Percentiles rank a stretch among this genome's conserved stretches.
phyloP scores from a whole-genome alignment of 2,113 vertebrate genomes.

The Ptychochromis oligacanthus region DNA sequence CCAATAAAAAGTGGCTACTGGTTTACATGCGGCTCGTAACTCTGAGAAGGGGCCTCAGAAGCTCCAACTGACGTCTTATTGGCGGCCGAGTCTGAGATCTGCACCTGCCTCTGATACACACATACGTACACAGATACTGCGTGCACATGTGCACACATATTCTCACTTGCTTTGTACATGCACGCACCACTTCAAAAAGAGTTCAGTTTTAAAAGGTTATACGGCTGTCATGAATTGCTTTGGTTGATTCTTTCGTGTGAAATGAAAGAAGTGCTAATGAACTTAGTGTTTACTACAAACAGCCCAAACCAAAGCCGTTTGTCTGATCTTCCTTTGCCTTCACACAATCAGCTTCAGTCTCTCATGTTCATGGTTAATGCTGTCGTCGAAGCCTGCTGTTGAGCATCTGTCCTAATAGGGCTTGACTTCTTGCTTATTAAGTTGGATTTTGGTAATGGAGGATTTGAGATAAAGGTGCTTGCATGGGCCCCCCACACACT shows the following conservation, averaged over 20 bases:
- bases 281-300: slow-evolving; percentile 64
- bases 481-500: slow-evolving; percentile 36
- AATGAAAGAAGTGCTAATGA: slow-evolving; percentile 75
- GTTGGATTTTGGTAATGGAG: slow-evolving; percentile 26
- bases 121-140: slow-evolving; percentile 26
- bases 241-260: slow-evolving; percentile 53
- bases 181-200: slow-evolving; percentile 62
- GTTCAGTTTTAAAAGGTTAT: slow-evolving; percentile 55
- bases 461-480: slow-evolving; percentile 44
- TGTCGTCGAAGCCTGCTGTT: slow-evolving; percentile 26
- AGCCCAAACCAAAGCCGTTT: slow-evolving; percentile 60
- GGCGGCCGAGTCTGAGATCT: slow-evolving; percentile 43
- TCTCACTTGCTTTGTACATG: slow-evolving; percentile 42
- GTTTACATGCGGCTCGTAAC: slow-evolving; percentile 70
- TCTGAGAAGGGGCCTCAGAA: slow-evolving; percentile 60
- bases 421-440: slow-evolving; percentile 45
- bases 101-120: slow-evolving; percentile 60
- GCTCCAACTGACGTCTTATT: slow-evolving; percentile 61
- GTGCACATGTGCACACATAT: slow-evolving; percentile 28
- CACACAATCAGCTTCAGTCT: slow-evolving; percentile 31
- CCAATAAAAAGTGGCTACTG: slow-evolving; percentile 73
- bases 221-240: slow-evolving; percentile 54
- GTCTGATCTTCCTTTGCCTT: slow-evolving; percentile 63
- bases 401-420: slow-evolving; percentile 54
- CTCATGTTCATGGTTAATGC: slow-evolving; percentile 36